These are phyloP conservation scores for Galleria mellonella DNA, from an alignment of 1,140 invertebrate species.

Conservation along the genomic window DNA sequence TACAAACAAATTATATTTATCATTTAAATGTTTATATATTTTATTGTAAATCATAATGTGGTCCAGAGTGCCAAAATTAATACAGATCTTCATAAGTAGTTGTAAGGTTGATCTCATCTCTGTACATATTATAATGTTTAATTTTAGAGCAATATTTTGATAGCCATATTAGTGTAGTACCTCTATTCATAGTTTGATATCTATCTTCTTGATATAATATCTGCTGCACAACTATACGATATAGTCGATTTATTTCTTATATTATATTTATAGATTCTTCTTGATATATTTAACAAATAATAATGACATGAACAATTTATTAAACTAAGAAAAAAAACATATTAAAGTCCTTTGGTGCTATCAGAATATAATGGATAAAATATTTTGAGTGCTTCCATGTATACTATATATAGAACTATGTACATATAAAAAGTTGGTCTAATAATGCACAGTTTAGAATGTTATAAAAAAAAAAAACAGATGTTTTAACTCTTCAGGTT, in stretches of 20 bases:
- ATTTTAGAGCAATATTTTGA: conserved; percentile 20
- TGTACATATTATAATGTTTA: conserved; percentile 50
- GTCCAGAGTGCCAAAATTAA: conserved; percentile 65
- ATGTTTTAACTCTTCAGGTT: too few species aligned
- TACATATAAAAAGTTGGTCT: too few species aligned
- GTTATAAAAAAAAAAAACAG: too few species aligned
- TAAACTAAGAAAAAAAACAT: too few species aligned
- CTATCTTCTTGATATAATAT: neutral
- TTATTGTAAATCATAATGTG: conserved; percentile 35
- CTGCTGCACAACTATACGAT: neutral
- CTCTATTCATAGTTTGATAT: neutral
- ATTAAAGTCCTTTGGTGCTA: conserved; percentile 1
- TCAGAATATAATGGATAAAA: too few species aligned
- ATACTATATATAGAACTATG: too few species aligned
- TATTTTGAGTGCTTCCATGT: neutral
- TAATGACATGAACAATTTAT: too few species aligned
- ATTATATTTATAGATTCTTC: too few species aligned
- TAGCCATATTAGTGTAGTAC: conserved; percentile 23
- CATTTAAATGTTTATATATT: conserved; percentile 25
- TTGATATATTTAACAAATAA: neutral
- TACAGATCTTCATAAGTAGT: conserved; percentile 47
- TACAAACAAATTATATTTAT: conserved; percentile 21
- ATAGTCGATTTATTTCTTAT: too few species aligned
- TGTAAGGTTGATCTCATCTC: conserved; percentile 62
- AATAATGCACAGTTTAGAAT: too few species aligned